These are phyloP conservation scores for Conchocele bisecta DNA, from an alignment of 2,888 invertebrate species.

Conservation along the genomic window DNA sequence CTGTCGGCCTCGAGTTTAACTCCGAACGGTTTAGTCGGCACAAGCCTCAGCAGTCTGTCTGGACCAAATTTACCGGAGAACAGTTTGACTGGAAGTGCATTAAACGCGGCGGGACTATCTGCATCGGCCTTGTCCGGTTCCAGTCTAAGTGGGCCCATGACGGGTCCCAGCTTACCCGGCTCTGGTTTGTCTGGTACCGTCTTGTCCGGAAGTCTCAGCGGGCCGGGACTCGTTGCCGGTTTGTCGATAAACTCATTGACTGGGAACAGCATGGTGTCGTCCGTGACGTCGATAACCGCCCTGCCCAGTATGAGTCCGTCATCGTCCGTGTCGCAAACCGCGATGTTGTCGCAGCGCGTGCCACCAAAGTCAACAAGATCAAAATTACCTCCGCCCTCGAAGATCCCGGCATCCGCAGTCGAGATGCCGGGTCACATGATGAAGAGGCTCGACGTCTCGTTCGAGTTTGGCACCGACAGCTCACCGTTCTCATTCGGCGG, in stretches of 20 bases:
- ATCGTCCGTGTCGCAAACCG: conserved; percentile 54
- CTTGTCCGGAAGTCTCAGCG: conserved; percentile 1
- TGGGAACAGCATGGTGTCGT: conserved; percentile 42
- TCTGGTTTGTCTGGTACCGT: conserved; percentile 1
- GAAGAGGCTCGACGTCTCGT: conserved; percentile 94
- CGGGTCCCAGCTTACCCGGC: conserved; percentile 31
- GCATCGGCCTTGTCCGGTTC: background rate
- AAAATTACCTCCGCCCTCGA: conserved; percentile 91
- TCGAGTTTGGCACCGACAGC: conserved; percentile 86
- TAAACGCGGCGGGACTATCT: no score
- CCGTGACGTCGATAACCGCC: conserved; percentile 50
- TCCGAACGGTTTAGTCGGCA: conserved; percentile 38
- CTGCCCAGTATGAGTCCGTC: conserved; percentile 42
- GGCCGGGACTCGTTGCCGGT: conserved; percentile 21
- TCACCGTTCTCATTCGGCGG: conserved; percentile 76
- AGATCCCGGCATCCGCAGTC: conserved; percentile 96
- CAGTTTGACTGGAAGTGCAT: conserved; percentile 6
- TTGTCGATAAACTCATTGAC: conserved; percentile 15
- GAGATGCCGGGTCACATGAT: conserved; percentile 97
- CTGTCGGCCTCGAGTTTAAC: conserved; percentile 38
- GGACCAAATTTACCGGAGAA: conserved; percentile 25
- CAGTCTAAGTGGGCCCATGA: conserved; percentile 30
- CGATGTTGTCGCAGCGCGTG: conserved; percentile 81
- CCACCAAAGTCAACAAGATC: conserved; percentile 86
- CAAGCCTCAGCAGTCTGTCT: conserved; percentile 34